Base-by-base conservation (phyloP, 2,113 vertebrate species). In the Takifugu bimaculatus region DNA sequence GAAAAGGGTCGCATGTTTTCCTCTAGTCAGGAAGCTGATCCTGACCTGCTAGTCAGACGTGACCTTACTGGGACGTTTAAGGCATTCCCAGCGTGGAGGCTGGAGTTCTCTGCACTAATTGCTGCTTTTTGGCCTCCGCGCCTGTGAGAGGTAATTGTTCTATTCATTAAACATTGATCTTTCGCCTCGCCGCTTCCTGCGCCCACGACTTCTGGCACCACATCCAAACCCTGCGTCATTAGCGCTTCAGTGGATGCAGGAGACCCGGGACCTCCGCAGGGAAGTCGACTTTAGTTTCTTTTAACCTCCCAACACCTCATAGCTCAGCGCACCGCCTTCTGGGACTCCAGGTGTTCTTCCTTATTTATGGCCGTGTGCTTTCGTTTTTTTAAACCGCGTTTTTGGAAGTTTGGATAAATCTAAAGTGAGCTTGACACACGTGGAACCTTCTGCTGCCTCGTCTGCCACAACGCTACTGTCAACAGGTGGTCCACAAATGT, bases 91-190 rank as follows among this genome's bases (percentile, higher is more conserved):
- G 54, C 72, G 20, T 54, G 69, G 35, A 43, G 48, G 57, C 48
- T 13, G 49, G 62, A 82, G 76, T 79, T 83, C 78, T 70, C 54
- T 50, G 13, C 39, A 10, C 64, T 81, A 80, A 88, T 85, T 83
- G 79, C 65, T 59, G 60, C 72, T 68, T 74, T 82, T 79, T 80
- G 75, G 78, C 68, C 81, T 43, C 29, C 48, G 54, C 64, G 59
- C 72, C 69, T 60, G 70, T 75, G 60, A 5, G 50, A 65, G 54
- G 77, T 79, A 77, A 82, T 82, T 75, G 65, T 77, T 78, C 63
- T 47, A 55, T 77, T 82, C 79, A 84, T 71, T 77, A 51, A 50
- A 52, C 45, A 51, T 55, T 68, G 79, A 76, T 78, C 50, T 44
- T 68, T 57, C 43, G 35, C 57, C 50, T 28, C 54, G 26, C 28